Base-by-base conservation (phyloP, 2,888 invertebrate genomes). In the Drosophila dives region DNA sequence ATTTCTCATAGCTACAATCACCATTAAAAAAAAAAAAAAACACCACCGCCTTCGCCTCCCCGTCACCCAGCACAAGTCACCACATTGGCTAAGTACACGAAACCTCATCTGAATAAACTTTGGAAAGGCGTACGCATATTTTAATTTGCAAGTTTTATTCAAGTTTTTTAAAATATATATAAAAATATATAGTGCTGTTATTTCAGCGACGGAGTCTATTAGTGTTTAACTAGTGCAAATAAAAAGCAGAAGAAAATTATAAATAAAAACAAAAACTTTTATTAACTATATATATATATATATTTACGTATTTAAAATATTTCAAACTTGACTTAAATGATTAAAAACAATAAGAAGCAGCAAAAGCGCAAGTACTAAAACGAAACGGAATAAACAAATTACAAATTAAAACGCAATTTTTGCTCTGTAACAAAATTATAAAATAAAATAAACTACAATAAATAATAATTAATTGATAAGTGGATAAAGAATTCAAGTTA, bases 171-270 rank as follows among this genome's bases (percentile, higher is more conserved):
- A 65, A 40, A 53, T 64, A 54, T 49, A 53, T 64, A 51, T 61
- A 51, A 62, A 66, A 62, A 66, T 66, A 73, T 62, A 69, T 62
- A 72, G 72, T 70, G 80, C 80, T 83, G 88, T 85, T 83, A 81
- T 79, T 73, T 80, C 79, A 84, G 81, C 81, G 78, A 81, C 77
- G 83, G 82, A 90, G 89, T 90, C 90, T 91, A 91, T 91, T 90
- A 91, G 90, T 81, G 84, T 91, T 86, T 82, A 90, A 83, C 74
- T 85, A 88, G 84, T 79, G 68, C 66, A 67, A 75, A 66, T 53
- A 56, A 61, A 62, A 54, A 66, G 51, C 26, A 53, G 54, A 51
- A 61, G 77, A 79, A 67, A 75, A 64, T 50, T 54, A 11, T 7
- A 23, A 36, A 12, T 0, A 60, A 61, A 58, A 66, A 49, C n/a